These are phyloP conservation scores for Telmatochromis sp. DNA, from an alignment of 2,113 vertebrate species.

Conservation along the genomic window DNA sequence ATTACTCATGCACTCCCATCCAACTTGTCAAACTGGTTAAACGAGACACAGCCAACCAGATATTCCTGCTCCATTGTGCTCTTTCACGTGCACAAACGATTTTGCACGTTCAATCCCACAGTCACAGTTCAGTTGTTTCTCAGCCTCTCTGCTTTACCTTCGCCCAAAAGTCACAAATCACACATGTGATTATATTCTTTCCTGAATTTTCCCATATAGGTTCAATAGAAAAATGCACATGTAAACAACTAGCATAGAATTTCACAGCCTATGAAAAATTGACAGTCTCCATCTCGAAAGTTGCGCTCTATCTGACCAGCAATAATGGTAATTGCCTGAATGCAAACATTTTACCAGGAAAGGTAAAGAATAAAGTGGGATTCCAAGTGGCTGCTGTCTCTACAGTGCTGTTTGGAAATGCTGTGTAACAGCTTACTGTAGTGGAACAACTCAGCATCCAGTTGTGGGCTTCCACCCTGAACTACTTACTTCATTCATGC, in stretches of 20 bases:
- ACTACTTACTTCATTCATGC: background rate
- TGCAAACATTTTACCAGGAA: background rate
- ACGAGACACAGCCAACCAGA: background rate
- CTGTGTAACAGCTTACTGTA: background rate
- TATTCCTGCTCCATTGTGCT: background rate
- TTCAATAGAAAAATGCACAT: background rate
- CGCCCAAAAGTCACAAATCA: slow-evolving; percentile 9
- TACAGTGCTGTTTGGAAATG: background rate
- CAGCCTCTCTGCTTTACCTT: background rate
- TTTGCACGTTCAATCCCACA: background rate
- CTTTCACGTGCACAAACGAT: background rate
- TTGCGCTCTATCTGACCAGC: background rate
- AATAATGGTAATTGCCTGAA: background rate
- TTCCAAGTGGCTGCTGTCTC: background rate
- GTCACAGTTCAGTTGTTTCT: background rate
- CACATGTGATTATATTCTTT: background rate
- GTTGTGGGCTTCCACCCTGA: background rate
- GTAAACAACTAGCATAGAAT: background rate
- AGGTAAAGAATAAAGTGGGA: background rate
- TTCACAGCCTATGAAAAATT: background rate
- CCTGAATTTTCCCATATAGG: background rate
- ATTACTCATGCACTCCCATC: background rate
- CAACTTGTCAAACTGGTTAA: slow-evolving; percentile 11
- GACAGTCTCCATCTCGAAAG: background rate
- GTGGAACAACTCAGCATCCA: background rate